These are phyloP conservation scores for Dendrophyllia cribrosa DNA, from an alignment of 64 coral and sea anemone genomes.

Conservation along the genomic window DNA sequence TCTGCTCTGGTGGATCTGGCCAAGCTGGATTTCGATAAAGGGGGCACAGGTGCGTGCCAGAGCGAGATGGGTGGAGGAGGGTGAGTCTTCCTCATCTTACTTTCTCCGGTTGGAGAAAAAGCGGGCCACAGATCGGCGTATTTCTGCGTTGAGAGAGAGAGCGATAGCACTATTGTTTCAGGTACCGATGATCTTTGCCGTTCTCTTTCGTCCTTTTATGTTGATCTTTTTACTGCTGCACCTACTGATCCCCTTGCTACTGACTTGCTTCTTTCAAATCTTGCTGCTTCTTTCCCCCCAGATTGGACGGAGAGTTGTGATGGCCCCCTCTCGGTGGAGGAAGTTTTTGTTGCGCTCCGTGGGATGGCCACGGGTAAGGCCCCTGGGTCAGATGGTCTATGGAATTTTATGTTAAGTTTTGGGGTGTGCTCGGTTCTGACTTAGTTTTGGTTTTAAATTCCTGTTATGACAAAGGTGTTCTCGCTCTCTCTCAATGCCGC, in stretches of 20 bases:
- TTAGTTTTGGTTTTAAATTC: background rate
- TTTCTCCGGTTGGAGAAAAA: conserved; percentile 17
- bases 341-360: background rate
- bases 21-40: background rate
- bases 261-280: background rate
- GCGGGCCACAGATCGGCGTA: background rate
- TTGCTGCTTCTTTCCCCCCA: background rate
- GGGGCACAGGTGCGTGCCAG: background rate
- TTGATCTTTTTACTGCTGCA: background rate
- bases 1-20: background rate
- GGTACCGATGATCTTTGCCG: background rate
- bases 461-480: background rate
- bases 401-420: conserved; percentile 1
- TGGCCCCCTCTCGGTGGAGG: background rate
- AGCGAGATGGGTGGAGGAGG: background rate
- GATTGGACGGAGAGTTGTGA: background rate
- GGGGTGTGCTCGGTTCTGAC: background rate
- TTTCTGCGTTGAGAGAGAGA: background rate
- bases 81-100: conserved; percentile 10
- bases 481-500: background rate
- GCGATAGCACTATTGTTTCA: background rate
- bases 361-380: background rate
- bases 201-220: background rate
- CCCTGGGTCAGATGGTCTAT: background rate
- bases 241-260: background rate